Conservation (phyloP, 2,113 vertebrate species). For the Girardinichthys multiradiatus region DNA sequence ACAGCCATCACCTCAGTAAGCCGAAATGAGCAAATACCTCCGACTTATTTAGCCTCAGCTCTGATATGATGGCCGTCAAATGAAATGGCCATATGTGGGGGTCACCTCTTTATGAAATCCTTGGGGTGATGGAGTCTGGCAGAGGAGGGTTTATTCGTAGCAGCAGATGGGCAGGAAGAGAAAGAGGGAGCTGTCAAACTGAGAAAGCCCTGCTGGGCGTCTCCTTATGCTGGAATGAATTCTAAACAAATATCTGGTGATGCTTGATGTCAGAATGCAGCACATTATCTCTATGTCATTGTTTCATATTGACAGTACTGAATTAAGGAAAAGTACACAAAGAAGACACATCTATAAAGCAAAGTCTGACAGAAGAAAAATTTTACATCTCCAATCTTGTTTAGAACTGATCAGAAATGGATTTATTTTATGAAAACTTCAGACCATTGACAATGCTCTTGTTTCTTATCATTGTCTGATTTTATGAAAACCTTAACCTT, state of each 20-base stretch:
- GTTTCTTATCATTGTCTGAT: too few species aligned
- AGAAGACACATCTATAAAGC: neutral
- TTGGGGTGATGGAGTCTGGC: conserved; percentile 57
- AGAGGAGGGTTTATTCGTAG: conserved; percentile 63
- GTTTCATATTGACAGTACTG: conserved; percentile 28
- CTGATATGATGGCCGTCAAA: conserved; percentile 49
- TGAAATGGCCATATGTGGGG: conserved; percentile 70
- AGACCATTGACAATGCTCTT: neutral
- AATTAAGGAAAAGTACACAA: conserved; percentile 22
- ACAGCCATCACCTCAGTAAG: conserved; percentile 24
- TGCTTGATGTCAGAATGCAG: conserved; percentile 47
- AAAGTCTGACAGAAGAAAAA: neutral
- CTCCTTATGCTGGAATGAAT: conserved; percentile 62
- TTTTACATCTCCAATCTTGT: neutral
- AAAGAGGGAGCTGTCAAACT: conserved; percentile 68
- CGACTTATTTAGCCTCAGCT: conserved; percentile 39
- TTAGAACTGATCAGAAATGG: neutral
- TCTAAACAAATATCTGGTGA: conserved; percentile 46
- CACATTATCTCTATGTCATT: conserved; percentile 49
- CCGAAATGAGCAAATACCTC: conserved; percentile 37
- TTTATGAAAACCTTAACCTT: too few species aligned
- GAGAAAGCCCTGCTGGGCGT: conserved; percentile 60
- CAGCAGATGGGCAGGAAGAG: conserved; percentile 75
- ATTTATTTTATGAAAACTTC: neutral
- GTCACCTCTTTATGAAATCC: conserved; percentile 67